phyloP scores from a whole-genome alignment of 2,113 vertebrate species.

The Bos javanicus region DNA sequence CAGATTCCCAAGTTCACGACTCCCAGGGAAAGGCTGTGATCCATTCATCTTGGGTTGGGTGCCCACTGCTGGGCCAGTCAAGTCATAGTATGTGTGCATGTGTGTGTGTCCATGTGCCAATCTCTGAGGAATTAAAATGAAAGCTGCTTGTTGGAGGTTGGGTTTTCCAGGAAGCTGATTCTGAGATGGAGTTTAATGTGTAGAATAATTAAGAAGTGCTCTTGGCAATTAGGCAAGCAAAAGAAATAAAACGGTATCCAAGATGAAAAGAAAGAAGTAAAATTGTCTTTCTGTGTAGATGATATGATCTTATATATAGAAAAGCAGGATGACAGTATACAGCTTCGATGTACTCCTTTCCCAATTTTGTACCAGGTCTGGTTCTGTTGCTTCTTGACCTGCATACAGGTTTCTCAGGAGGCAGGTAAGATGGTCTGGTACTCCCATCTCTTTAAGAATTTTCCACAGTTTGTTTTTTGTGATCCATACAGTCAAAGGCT shows the following conservation, averaged over 20 bases:
- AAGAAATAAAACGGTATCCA: not conserved
- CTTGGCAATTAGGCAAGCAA: not conserved
- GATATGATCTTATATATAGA: not conserved
- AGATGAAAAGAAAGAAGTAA: not conserved
- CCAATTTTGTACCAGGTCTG: not conserved
- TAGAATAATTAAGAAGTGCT: not conserved
- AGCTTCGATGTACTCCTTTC: not conserved
- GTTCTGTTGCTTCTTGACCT: not conserved
- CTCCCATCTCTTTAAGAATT: not conserved
- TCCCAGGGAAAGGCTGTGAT: not conserved
- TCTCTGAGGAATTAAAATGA: not conserved
- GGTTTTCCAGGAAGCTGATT: not conserved
- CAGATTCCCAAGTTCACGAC: not conserved
- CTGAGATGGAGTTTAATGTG: not conserved
- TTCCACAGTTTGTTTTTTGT: not conserved
- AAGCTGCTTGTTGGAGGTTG: not conserved
- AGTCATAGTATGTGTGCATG: not conserved
- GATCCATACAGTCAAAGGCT: not conserved
- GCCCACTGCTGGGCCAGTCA: not conserved
- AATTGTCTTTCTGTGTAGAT: not conserved
- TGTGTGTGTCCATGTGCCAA: not conserved
- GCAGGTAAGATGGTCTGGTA: not conserved
- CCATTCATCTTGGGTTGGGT: not conserved
- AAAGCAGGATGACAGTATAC: not conserved
- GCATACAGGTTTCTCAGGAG: not conserved